Evolutionary conservation across 1,140 invertebrate genomes (phyloP), one percentile per base, ranked within the genome.

Genomic region (Lasioglossum baleicum): DNA sequence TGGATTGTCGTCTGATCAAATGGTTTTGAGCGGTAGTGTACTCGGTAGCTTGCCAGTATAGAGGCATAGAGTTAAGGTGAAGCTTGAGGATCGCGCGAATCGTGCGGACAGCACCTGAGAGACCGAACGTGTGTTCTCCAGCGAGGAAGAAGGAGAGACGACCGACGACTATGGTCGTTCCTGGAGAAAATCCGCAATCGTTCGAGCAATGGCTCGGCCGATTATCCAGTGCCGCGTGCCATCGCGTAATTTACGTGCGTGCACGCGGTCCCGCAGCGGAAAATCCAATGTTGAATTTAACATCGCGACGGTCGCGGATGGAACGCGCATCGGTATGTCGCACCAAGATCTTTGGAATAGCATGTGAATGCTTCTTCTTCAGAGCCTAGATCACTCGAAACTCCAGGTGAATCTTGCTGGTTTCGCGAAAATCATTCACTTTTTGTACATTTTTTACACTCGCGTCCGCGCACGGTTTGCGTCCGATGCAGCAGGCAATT

Each of bases 11-110:
- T 35, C 5, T 15, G 51, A 53, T 53, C 13, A 15, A 6, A 53
- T 53, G 51, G 6, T 53, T 53, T 53, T 53, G 51, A 53, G 51
- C 51, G 51, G 13, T 53, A 53, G 17, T 58, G n/a, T n/a, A 58
- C 80, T 85, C 69, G 80, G 71, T 89, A 89, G 82, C 88, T 89
- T 89, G 88, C 88, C 88, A 89, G 88, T 89, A 89, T 77, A 74
- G 42, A 83, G 72, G 72, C 65, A 44, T 80, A 81, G 66, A 53
- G 56, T 78, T 86, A 86, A 80, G 69, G n/a, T 2, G 53, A 67
- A 58, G 40, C 35, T 22, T 66, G 68, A 53, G 71, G 58, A 65
- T 76, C 11, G 42, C 56, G 10, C n/a, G 63, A 31, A 40, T 35
- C 51, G 56, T 22, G 48, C 42, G 60, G 10, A 15, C 15, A 15